These are phyloP conservation scores for Gyps fulvus DNA, from an alignment of 2,113 vertebrate species.

Conservation along the genomic window DNA sequence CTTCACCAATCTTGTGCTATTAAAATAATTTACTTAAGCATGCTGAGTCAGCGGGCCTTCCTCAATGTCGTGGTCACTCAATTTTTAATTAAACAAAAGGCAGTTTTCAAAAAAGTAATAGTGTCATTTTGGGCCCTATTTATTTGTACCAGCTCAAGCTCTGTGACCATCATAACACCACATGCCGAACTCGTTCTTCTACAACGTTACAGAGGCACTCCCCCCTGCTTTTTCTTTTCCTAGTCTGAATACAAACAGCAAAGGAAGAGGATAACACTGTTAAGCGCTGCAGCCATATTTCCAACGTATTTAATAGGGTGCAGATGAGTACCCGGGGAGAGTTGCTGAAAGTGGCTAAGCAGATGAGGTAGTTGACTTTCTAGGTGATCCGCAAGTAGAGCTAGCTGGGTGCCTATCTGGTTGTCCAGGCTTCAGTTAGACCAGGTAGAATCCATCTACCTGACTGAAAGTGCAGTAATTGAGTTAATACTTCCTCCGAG, in stretches of 20 bases:
- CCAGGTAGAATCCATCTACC: not conserved
- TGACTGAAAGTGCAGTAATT: not conserved
- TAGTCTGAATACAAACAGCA: not conserved
- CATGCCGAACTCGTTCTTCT: not conserved
- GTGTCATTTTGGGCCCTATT: rapidly evolving
- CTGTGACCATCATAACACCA: not conserved
- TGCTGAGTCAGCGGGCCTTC: not conserved
- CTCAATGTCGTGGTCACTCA: not conserved
- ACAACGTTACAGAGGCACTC: not conserved
- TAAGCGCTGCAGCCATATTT: rapidly evolving
- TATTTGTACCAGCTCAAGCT: not conserved
- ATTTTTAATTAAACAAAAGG: not conserved
- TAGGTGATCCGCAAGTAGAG: not conserved
- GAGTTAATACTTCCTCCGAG: not conserved
- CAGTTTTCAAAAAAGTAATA: not conserved
- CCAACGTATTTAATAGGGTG: not conserved
- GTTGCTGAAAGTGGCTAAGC: not conserved
- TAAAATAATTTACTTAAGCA: not conserved
- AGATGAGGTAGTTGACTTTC: not conserved
- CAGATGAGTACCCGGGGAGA: not conserved
- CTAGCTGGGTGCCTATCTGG: not conserved
- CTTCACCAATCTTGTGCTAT: not conserved
- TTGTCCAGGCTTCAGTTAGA: not conserved
- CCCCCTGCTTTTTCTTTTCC: not conserved
- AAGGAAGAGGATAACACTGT: not conserved